Conservation (phyloP, 2,797 vertebrate species). For the Anguilla megastoma region DNA sequence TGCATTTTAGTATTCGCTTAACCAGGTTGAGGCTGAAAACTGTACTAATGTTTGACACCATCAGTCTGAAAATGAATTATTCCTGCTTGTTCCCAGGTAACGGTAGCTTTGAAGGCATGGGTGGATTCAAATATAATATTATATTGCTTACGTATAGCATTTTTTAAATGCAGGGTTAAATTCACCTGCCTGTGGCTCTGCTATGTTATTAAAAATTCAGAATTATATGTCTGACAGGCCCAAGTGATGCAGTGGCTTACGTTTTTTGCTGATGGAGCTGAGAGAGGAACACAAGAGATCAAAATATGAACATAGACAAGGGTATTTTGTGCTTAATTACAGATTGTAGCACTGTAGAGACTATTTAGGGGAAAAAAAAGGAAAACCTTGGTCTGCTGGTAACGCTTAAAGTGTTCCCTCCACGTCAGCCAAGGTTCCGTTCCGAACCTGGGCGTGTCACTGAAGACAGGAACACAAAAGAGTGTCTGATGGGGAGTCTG, state of each 20-base stretch:
- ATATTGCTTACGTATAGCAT: not conserved
- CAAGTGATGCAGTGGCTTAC: not conserved
- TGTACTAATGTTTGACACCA: not conserved
- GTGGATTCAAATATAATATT: not conserved
- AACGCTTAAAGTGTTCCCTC: not conserved
- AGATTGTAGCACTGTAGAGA: not conserved
- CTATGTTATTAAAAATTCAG: constrained; percentile 10
- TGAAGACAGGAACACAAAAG: not conserved
- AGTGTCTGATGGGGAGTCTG: too few relatives aligned
- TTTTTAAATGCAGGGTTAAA: not conserved
- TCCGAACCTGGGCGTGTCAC: too few relatives aligned
- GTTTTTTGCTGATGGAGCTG: not conserved
- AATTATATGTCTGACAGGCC: not conserved
- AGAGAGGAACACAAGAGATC: not conserved
- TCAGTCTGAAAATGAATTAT: not conserved
- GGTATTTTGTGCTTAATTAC: not conserved
- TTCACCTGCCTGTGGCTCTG: not conserved
- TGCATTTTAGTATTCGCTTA: not conserved
- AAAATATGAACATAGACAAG: not conserved
- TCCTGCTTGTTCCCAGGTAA: not conserved
- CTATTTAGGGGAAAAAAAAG: not conserved
- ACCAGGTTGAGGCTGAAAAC: not conserved
- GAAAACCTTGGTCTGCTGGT: not conserved
- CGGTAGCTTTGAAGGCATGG: not conserved
- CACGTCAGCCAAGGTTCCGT: too few relatives aligned